phyloP scores from a whole-genome alignment of 2,888 invertebrate species.

The Aleiodes leptofemur region DNA sequence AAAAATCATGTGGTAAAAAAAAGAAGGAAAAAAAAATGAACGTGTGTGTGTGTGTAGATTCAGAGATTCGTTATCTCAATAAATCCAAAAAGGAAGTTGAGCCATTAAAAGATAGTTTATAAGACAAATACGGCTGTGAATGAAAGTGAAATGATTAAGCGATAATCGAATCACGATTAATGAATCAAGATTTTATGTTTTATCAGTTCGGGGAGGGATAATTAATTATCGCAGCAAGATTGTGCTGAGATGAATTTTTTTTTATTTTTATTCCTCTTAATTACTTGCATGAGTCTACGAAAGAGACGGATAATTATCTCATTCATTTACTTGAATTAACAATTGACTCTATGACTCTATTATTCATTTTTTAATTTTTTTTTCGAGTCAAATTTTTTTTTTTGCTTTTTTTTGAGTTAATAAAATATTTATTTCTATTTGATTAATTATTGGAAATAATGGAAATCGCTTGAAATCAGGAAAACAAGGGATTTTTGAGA shows the following conservation, averaged over 20 bases:
- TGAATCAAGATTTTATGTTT: slow-evolving; percentile 14
- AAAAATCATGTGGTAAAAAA: slow-evolving; percentile 55
- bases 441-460: no score
- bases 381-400: no score
- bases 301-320: slow-evolving; percentile 9
- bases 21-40: not conserved
- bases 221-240: slow-evolving; percentile 17
- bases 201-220: not conserved
- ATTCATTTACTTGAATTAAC: slow-evolving; percentile 21
- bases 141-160: slow-evolving; percentile 22
- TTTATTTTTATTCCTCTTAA: not conserved
- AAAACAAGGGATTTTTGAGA: no score
- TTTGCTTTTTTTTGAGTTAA: no score
- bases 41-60: not conserved
- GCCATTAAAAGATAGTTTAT: not conserved
- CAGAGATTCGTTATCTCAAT: not conserved
- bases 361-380: no score
- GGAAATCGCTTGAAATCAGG: no score
- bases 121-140: not conserved
- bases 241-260: not conserved
- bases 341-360: not conserved
- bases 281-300: slow-evolving; percentile 18
- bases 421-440: no score
- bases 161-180: slow-evolving; percentile 22
- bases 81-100: slow-evolving; percentile 15